Evolutionary conservation across 2,113 vertebrate species (phyloP), one percentile per base, ranked within the genome.

Genomic region (Otocyon megalotis): DNA sequence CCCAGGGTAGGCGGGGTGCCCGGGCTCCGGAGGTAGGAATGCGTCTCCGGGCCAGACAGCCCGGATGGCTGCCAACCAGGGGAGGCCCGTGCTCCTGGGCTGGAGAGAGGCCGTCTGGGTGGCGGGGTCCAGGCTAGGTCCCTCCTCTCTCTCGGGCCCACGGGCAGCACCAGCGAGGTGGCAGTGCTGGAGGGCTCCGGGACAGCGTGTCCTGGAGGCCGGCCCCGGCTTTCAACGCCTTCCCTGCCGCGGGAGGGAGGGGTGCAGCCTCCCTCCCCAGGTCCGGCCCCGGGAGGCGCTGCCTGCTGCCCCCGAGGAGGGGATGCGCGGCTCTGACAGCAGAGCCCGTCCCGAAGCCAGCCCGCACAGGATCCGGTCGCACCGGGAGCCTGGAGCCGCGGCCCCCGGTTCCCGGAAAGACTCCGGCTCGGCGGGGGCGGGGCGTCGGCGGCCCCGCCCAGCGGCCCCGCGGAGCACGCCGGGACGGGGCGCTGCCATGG

Each of bases 401-500:
- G 20, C 30, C 65, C 50, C 6, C 6, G 43, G 32, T 88, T 93
- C 94, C 96, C 8, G 97, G 93, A 93, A 95, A 53, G 62, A 19
- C 16, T 28, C 32, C 0, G 53, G 3, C n/a, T 79, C 37, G 48
- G 14, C 20, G 71, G 28, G 92, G 96, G 97, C 86, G 43, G 3
- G 14, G 74, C 35, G 4, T 0, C 32, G 3, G 13, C 5, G 35
- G 88, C 80, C 69, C 94, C 72, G 10, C 96, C 30, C 94, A 63
- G 58, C 67, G 76, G 5, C 0, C 54, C 54, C 97, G 98, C 96
- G 30, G 82, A 79, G 98, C 96, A 96, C 89, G 97, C 87, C n/a
- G 98, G 98, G 97, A 94, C 20, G 14, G 58, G 20, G 71, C 35
- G 97, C 81, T 97, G 94, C 97, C 93, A 77, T 72, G 88, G 93